phyloP scores from a whole-genome alignment of 1,140 invertebrate species.

The Zaprionus ornatus region DNA sequence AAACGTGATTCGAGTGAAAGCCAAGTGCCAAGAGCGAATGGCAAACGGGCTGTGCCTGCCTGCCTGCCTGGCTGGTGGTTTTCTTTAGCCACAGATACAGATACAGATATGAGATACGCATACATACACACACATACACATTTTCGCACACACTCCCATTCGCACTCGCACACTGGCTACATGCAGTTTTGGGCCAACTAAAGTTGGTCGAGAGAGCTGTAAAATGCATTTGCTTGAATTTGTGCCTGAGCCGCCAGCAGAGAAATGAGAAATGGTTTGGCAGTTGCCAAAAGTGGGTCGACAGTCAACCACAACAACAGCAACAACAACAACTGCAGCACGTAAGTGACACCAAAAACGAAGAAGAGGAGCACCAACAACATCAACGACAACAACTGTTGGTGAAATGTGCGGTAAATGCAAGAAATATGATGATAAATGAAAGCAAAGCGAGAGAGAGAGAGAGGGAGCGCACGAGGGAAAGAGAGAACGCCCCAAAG shows the following conservation, averaged over 20 bases:
- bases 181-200: conserved; percentile 36
- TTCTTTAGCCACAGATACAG: conserved; percentile 43
- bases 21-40: conserved; percentile 50
- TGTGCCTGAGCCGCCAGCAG: conserved; percentile 42
- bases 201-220: conserved; percentile 64
- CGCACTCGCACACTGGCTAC: conserved; percentile 23
- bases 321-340: conserved; percentile 14
- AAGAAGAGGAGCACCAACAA: conserved; percentile 14
- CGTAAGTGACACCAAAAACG: conserved; percentile 50
- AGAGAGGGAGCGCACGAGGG: neutral
- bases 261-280: conserved; percentile 62
- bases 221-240: conserved; percentile 76
- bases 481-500: conserved; percentile 10
- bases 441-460: conserved; percentile 38
- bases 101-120: conserved; percentile 28
- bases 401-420: conserved; percentile 68
- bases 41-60: conserved; percentile 20
- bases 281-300: conserved; percentile 64
- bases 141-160: conserved; percentile 8
- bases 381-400: conserved; percentile 27
- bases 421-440: conserved; percentile 74
- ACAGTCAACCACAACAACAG: conserved; percentile 19
- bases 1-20: conserved; percentile 53
- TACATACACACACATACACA: conserved; percentile 31
- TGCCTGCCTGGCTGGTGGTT: conserved; percentile 11